Evolutionary conservation across 2,797 vertebrate species (phyloP).

Genomic region (Coracias cyanogaster): DNA sequence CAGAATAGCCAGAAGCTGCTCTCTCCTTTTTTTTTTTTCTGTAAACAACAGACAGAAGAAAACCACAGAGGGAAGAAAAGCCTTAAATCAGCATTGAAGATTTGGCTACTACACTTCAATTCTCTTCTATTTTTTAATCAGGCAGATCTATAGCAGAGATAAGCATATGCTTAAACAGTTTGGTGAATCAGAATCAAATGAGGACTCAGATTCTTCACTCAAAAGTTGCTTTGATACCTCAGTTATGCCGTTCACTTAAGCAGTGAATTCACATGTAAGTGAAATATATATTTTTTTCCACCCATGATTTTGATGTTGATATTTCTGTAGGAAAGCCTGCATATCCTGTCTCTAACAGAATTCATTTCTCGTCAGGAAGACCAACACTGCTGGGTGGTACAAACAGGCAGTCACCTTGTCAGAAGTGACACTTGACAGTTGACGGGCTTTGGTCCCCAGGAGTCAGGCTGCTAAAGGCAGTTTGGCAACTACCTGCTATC

Average conservation of each 20-base stretch:
- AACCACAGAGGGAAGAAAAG: slow-evolving; percentile 7
- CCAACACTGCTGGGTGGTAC: background rate
- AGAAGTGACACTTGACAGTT: background rate
- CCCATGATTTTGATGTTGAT: background rate
- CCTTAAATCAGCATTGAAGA: slow-evolving; percentile 38
- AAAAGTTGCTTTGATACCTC: slow-evolving; percentile 27
- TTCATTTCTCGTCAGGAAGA: background rate
- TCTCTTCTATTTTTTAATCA: slow-evolving; percentile 14
- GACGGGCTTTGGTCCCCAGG: background rate
- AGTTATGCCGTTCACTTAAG: background rate
- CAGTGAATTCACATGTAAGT: background rate
- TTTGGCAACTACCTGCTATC: background rate
- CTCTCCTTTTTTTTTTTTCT: background rate
- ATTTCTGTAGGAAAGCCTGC: background rate
- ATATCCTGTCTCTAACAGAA: background rate
- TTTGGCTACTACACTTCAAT: slow-evolving; percentile 25
- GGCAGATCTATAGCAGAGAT: slow-evolving; percentile 44
- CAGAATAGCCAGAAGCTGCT: background rate
- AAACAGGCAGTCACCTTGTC: background rate
- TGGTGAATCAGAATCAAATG: slow-evolving; percentile 40
- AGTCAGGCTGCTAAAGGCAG: background rate
- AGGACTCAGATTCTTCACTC: background rate
- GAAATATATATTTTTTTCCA: background rate
- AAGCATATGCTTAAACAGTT: slow-evolving; percentile 21
- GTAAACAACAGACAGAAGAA: slow-evolving; percentile 20